Conservation (phyloP, 2,113 vertebrate species). For the Leucoraja erinaceus region DNA sequence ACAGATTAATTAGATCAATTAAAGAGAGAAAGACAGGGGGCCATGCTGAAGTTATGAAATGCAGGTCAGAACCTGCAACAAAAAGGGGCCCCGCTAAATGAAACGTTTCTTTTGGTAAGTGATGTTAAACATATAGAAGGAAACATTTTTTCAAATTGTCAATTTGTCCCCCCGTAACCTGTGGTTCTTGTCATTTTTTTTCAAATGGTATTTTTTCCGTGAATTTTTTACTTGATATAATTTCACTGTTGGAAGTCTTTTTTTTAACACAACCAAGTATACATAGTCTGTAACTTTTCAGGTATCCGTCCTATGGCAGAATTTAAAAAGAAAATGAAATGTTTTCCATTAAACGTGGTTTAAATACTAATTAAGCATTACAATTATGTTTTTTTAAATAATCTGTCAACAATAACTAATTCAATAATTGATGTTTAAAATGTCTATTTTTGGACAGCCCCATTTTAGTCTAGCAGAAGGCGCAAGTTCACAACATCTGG, state of each 20-base stretch:
- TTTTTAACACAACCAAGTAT: background rate
- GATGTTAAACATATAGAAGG: background rate
- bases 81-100: no score
- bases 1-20: no score
- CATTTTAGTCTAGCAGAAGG: background rate
- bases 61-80: no score
- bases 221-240: background rate
- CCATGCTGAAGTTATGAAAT: no score
- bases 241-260: background rate
- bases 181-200: background rate
- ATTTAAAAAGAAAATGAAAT: background rate
- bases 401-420: background rate
- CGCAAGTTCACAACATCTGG: no score
- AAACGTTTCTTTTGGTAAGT: background rate
- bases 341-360: background rate
- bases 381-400: background rate
- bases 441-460: background rate
- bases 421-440: background rate
- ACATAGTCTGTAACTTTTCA: background rate
- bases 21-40: no score
- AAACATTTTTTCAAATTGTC: background rate
- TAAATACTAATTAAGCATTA: background rate
- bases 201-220: background rate
- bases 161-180: background rate
- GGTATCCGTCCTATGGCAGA: background rate